A percentile compares a stretch with the other conserved stretches of the same genome.
phyloP scores from a whole-genome alignment of 2,113 vertebrate genomes.

The Poecilia latipinna region DNA sequence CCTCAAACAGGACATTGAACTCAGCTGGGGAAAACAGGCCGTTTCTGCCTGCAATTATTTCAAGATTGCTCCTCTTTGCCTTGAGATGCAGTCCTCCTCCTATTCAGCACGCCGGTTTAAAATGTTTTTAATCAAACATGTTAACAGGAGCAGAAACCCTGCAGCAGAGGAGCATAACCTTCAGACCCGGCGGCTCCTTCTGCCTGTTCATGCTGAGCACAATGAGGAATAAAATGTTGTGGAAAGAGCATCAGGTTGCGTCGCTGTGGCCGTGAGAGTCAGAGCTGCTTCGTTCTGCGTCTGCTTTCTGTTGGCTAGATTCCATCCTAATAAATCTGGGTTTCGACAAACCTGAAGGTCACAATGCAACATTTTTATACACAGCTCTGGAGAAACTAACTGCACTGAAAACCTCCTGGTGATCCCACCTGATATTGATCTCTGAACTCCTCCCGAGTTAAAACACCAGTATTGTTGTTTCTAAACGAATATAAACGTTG shows the following conservation, averaged over 20 bases:
- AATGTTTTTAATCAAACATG: not conserved
- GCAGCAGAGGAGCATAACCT: not conserved
- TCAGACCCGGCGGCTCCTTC: not conserved
- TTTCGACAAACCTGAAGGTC: slow-evolving; percentile 40
- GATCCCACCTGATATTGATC: no score
- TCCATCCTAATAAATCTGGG: slow-evolving; percentile 34
- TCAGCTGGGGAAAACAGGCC: not conserved
- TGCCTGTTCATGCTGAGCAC: slow-evolving; percentile 5
- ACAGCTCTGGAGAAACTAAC: no score
- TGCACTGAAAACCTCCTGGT: no score
- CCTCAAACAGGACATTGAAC: slow-evolving; percentile 27
- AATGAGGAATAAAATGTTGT: slow-evolving; percentile 20
- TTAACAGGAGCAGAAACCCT: not conserved
- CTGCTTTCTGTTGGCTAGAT: slow-evolving; percentile 47
- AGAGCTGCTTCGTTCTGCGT: slow-evolving; percentile 28
- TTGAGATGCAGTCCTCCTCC: not conserved
- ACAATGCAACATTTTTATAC: not conserved
- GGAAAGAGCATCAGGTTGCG: slow-evolving; percentile 40
- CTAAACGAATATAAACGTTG: no score
- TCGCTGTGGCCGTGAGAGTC: slow-evolving; percentile 49
- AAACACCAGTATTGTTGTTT: no score
- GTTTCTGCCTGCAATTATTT: slow-evolving; percentile 7
- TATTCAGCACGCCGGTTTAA: not conserved
- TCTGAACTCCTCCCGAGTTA: no score
- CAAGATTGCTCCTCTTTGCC: slow-evolving; percentile 7